Conservation (phyloP, 2,888 invertebrate genomes). For the Abrostola triplasia region DNA sequence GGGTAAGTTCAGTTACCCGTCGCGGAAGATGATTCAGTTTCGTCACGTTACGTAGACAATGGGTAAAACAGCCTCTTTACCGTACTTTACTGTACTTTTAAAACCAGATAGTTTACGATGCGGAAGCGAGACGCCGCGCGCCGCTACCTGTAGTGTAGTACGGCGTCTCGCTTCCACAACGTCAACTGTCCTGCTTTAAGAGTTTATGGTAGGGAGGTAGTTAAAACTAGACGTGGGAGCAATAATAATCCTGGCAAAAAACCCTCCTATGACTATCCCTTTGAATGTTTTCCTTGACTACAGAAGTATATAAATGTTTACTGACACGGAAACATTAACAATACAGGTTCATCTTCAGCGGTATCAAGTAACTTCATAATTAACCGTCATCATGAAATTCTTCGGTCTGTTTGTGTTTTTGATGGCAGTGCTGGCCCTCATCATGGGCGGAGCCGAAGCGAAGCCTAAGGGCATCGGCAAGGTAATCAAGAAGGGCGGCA, state of each 20-base stretch:
- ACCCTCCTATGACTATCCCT: background rate
- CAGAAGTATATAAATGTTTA: background rate
- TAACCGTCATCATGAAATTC: slow-evolving; percentile 25
- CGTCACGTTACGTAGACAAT: too few species aligned
- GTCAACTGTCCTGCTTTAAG: too few species aligned
- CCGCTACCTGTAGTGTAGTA: too few species aligned
- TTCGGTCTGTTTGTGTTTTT: slow-evolving; percentile 26
- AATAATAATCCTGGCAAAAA: background rate
- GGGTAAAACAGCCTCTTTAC: too few species aligned
- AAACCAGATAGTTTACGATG: too few species aligned
- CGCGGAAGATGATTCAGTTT: too few species aligned
- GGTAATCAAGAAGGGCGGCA: slow-evolving; percentile 58
- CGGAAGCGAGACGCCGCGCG: too few species aligned
- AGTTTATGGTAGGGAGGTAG: too few species aligned
- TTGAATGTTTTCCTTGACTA: background rate
- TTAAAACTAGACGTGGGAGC: too few species aligned
- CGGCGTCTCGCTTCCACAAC: too few species aligned
- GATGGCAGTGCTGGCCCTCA: slow-evolving; percentile 35
- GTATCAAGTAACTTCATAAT: background rate
- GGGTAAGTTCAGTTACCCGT: too few species aligned
- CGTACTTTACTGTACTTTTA: too few species aligned
- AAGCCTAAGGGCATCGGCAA: slow-evolving; percentile 30
- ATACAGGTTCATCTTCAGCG: background rate
- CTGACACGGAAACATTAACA: background rate
- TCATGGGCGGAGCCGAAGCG: slow-evolving; percentile 28